A percentile compares a stretch with the other conserved stretches of the same genome.
phyloP scores from a whole-genome alignment of 2,113 vertebrate species.

The Dasyornis broadbenti region DNA sequence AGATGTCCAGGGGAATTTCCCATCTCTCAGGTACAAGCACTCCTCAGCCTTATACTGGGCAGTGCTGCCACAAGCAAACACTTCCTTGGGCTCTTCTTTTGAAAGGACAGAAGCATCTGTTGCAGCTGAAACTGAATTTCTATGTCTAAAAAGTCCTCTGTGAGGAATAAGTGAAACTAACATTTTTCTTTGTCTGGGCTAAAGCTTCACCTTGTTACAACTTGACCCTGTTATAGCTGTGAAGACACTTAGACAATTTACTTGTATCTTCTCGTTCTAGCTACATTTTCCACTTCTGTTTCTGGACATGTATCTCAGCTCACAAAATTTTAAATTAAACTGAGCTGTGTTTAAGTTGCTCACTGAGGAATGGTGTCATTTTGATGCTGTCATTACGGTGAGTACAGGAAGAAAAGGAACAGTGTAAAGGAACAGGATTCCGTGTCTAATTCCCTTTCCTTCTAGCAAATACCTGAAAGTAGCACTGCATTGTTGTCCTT shows the following conservation, averaged over 20 bases:
- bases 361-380: neutral
- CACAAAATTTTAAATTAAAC: neutral
- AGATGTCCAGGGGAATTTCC: neutral
- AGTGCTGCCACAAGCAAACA: neutral
- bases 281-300: neutral
- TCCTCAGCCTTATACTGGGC: neutral
- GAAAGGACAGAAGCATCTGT: neutral
- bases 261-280: neutral
- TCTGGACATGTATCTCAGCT: neutral
- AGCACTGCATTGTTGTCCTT: neutral
- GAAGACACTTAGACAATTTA: neutral
- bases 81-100: neutral
- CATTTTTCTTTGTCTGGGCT: neutral
- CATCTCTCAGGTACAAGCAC: neutral
- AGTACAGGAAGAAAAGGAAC: neutral
- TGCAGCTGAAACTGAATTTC: neutral
- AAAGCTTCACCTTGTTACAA: neutral
- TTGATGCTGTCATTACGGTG: neutral
- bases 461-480: neutral
- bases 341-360: neutral
- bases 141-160: neutral
- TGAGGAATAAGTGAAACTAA: neutral
- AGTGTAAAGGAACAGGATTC: neutral
- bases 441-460: neutral
- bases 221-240: rapidly evolving